Base-by-base conservation (phyloP, 37 sponge, comb jelly and placozoan species). In the Bolinopsis microptera region DNA sequence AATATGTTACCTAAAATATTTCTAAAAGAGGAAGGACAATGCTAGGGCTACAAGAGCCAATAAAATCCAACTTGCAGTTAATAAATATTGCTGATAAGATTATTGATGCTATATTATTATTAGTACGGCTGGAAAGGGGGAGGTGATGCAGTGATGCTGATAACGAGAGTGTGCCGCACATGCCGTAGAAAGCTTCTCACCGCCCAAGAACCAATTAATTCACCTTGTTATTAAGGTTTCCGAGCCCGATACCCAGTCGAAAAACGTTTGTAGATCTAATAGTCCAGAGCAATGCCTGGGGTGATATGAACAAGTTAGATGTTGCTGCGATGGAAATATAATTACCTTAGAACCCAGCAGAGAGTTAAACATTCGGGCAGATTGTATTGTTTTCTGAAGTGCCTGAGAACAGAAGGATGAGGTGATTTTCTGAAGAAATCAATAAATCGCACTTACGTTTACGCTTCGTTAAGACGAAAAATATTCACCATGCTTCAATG, bases 311-410 rank as follows among this genome's bases (percentile, higher is more conserved):
- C 5, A 5, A 48, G 61, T 48, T 48, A 48, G 61, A 13, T 5
- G 13, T 13, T 48, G 61, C 61, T 48, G 61, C 5, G 13, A 13
- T 18, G 61, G 61, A n/a, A n/a, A n/a, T 5, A 48, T 48, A 48
- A 13, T 33, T 86, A 86, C 90, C 90, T 86, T 86, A 22, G 35
- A 24, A 13, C 90, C 90, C 2, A 86, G 48, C 1, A 86, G 24
- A 0, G 90, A 41, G 90, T 86, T 86, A 39, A 86, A 86, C 90
- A 86, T 39, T 38, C 90, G 34, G 1, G 90, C 61, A 16, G 61
- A 41, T 40, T 86, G 90, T 9, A 86, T 86, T 21, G 90, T 86
- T 39, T 86, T 86, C 90, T 86, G 90, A 86, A 86, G 36, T 22
- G 90, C 90, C 90, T 86, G 90, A 26, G 21, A 67, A 67, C 13